These are phyloP conservation scores for Hormiphora californensis DNA, from an alignment of 37 sponge, comb jelly and placozoan species.

Conservation along the genomic window DNA sequence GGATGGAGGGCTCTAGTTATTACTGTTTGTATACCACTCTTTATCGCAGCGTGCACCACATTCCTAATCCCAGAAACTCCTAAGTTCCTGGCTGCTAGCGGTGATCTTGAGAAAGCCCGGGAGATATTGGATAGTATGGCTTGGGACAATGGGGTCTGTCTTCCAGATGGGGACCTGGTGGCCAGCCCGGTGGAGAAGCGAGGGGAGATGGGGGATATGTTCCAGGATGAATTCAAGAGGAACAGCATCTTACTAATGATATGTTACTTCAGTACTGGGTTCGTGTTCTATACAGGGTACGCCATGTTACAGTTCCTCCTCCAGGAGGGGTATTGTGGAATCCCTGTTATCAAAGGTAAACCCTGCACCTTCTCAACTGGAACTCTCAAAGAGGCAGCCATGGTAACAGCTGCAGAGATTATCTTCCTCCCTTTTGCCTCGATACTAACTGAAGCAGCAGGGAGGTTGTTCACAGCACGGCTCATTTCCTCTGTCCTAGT, in stretches of 20 bases:
- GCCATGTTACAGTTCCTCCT: neutral
- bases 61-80: neutral
- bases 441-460: neutral
- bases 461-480: neutral
- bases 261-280: neutral
- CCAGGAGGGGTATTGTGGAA: neutral
- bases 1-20: neutral
- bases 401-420: neutral
- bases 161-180: neutral
- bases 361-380: neutral
- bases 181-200: neutral
- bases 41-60: neutral
- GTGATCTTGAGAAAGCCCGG: neutral
- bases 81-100: neutral
- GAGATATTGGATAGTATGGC: neutral
- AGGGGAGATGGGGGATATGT: neutral
- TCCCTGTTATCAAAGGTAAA: too few relatives aligned
- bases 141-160: neutral
- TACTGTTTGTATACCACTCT: neutral
- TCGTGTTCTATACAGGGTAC: conserved; percentile 2
- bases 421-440: neutral
- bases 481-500: neutral
- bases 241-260: neutral
- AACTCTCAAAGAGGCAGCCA: neutral
- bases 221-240: neutral